A percentile compares a stretch with the other conserved stretches of the same genome.
These are phyloP conservation scores for Cephus rjabovi DNA, from an alignment of 2,888 invertebrate species.

Conservation along the genomic window DNA sequence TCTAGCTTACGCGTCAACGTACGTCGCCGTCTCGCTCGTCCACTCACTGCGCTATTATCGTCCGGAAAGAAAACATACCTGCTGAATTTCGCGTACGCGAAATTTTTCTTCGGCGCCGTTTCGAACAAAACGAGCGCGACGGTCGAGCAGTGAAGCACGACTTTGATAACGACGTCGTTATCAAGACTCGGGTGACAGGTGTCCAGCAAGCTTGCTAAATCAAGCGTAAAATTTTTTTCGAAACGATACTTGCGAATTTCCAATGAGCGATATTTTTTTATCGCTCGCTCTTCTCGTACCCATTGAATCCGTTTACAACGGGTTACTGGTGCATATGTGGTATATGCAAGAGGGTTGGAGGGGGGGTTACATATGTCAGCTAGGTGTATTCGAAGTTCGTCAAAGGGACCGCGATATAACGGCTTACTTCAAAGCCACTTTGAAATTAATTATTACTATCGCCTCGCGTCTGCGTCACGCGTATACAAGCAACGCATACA, in stretches of 20 bases:
- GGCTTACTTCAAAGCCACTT: constrained; percentile 56
- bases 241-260: not conserved
- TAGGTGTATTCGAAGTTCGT: constrained; percentile 17
- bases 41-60: constrained; percentile 3
- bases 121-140: not conserved
- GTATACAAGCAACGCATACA: constrained; percentile 20
- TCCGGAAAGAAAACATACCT: not conserved
- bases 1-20: not conserved
- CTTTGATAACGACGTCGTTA: not conserved
- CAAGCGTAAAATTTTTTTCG: not conserved
- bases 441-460: constrained; percentile 59
- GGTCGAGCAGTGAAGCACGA: not conserved
- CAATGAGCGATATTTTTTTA: not conserved
- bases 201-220: not conserved
- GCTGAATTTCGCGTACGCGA: not conserved
- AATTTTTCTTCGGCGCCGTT: constrained; percentile 11
- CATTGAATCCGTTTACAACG: no score
- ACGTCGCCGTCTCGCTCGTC: constrained; percentile 7
- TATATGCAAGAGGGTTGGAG: no score
- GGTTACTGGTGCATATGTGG: no score
- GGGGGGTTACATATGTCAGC: no score
- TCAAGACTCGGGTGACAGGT: not conserved
- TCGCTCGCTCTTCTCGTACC: not conserved
- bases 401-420: constrained; percentile 38
- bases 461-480: constrained; percentile 35